A percentile compares a stretch with the other conserved stretches of the same genome.
phyloP scores from a whole-genome alignment of 2,888 invertebrate species.

The Eupelmus urozonus region DNA sequence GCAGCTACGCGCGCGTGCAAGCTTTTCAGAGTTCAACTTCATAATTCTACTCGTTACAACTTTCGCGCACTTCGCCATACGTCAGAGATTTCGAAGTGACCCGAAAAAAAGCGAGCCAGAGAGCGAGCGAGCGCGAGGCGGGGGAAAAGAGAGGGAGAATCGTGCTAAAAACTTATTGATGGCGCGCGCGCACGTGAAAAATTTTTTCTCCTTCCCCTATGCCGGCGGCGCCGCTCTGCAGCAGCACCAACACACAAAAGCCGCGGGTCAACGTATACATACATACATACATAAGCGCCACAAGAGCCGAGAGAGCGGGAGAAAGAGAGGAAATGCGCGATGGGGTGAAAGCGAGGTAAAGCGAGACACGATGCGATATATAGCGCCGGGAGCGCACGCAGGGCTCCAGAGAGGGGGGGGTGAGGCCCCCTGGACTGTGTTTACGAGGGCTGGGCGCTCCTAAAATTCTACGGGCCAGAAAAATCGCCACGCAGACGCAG shows the following conservation, averaged over 20 bases:
- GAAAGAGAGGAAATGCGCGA: background rate
- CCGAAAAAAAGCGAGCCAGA: conserved; percentile 3
- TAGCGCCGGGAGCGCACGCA: background rate
- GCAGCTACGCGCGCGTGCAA: background rate
- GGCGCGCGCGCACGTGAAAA: conserved; percentile 10
- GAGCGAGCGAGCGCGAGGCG: no score
- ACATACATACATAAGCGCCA: background rate
- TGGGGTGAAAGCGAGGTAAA: background rate
- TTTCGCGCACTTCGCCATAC: background rate
- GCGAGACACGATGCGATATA: conserved; percentile 3
- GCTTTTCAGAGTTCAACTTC: conserved; percentile 1
- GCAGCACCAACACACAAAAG: conserved; percentile 8
- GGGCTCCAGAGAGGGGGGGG: background rate
- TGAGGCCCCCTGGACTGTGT: conserved; percentile 8
- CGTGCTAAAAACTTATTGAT: conserved; percentile 51
- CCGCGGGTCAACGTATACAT: conserved; percentile 30
- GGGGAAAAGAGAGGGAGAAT: no score
- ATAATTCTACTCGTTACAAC: conserved; percentile 36
- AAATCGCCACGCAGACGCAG: conserved; percentile 58
- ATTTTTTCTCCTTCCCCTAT: conserved; percentile 22
- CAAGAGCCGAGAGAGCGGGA: background rate
- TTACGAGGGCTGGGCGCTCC: conserved; percentile 47
- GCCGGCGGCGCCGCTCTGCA: background rate
- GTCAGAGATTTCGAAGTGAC: conserved; percentile 10
- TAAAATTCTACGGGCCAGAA: conserved; percentile 58